Evolutionary conservation across 1,140 invertebrate genomes (phyloP).

Genomic region (Coptotermes formosanus): DNA sequence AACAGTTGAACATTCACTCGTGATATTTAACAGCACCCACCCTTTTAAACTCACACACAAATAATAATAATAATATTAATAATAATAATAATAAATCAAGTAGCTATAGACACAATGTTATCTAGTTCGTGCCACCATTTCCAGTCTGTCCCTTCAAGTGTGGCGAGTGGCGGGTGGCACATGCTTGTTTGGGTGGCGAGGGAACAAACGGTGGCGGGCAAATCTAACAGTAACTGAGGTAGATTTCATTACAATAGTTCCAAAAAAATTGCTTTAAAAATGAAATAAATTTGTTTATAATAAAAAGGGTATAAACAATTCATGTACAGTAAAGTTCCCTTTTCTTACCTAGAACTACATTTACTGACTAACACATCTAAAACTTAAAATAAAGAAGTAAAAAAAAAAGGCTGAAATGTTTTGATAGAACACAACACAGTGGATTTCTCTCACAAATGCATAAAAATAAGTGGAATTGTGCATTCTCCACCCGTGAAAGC

Average conservation of each 20-base stretch:
- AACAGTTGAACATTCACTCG: conserved; percentile 20
- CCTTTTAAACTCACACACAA: neutral
- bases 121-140: neutral
- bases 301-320: neutral
- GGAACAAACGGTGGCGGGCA: conserved; percentile 1
- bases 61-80: neutral
- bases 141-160: neutral
- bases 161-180: neutral
- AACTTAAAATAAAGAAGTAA: neutral
- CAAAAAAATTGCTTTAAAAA: conserved; percentile 1
- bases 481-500: neutral
- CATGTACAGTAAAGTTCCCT: neutral
- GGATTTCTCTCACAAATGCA: conserved; percentile 18
- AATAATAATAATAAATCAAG: neutral
- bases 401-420: neutral
- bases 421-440: conserved; percentile 8
- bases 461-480: neutral
- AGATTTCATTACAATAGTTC: conserved; percentile 8
- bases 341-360: neutral
- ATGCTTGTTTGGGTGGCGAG: neutral
- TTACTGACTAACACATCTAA: neutral
- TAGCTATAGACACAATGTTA: neutral
- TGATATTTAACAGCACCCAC: conserved; percentile 27
- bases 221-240: conserved; percentile 24
- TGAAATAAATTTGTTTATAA: conserved; percentile 14